Evolutionary conservation across 2,113 vertebrate species (phyloP).

Genomic region (Tauraco erythrolophus): DNA sequence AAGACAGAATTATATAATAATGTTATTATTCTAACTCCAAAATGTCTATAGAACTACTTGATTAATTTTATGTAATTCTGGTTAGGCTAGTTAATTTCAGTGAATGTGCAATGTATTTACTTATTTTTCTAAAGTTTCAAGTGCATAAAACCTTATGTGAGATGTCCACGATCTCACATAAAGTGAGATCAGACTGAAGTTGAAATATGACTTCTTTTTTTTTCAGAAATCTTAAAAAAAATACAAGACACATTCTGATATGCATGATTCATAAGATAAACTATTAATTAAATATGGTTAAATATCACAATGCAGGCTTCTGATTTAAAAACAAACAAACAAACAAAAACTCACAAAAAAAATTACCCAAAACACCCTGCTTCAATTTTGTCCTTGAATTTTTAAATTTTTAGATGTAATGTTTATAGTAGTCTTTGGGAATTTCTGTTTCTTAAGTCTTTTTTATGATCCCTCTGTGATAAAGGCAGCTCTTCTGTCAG

Average conservation of each 20-base stretch:
- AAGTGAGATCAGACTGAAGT: slow-evolving; percentile 31
- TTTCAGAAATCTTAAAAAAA: slow-evolving; percentile 45
- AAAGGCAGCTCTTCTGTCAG: slow-evolving; percentile 69
- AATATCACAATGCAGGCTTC: not conserved
- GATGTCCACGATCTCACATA: slow-evolving; percentile 41
- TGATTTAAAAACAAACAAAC: not conserved
- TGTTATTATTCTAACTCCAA: not conserved
- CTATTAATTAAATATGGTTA: not conserved
- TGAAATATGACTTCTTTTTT: slow-evolving; percentile 8
- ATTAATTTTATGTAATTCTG: not conserved
- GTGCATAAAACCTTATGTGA: slow-evolving; percentile 51
- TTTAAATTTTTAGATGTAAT: not conserved
- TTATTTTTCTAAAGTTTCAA: slow-evolving; percentile 60
- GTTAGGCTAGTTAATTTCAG: not conserved
- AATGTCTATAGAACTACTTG: not conserved
- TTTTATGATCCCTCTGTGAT: slow-evolving; percentile 46
- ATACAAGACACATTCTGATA: not conserved
- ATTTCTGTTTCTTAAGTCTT: not conserved
- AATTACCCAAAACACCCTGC: not conserved
- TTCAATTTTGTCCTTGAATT: slow-evolving; percentile 49
- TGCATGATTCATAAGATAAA: not conserved
- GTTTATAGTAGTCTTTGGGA: not conserved
- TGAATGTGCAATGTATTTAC: not conserved
- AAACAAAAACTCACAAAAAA: too few species aligned
- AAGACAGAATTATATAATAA: slow-evolving; percentile 14